A percentile compares a stretch with the other conserved stretches of the same genome.
phyloP scores from a whole-genome alignment of 2,888 invertebrate species.

The Drosophila nigritarsus region DNA sequence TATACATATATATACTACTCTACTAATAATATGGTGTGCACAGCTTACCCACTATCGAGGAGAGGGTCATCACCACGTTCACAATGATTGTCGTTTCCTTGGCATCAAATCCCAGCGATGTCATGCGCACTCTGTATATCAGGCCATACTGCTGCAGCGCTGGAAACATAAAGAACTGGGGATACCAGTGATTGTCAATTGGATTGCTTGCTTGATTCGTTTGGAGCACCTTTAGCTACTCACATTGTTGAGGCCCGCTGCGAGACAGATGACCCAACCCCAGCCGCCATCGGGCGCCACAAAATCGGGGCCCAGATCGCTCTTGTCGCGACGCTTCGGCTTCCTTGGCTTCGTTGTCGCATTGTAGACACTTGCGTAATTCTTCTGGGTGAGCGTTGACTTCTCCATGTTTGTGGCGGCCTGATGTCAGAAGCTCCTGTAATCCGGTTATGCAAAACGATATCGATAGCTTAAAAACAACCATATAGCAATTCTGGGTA shows the following conservation, averaged over 20 bases:
- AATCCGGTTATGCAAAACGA: background rate
- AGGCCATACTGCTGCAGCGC: conserved; percentile 90
- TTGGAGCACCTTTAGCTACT: conserved; percentile 80
- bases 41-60: conserved; percentile 88
- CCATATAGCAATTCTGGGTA: background rate
- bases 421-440: background rate
- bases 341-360: conserved; percentile 83
- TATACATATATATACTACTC: background rate
- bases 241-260: conserved; percentile 90
- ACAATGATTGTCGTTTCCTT: conserved; percentile 90
- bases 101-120: conserved; percentile 87
- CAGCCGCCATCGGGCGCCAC: conserved; percentile 91
- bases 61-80: conserved; percentile 89
- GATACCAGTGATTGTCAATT: background rate
- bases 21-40: background rate
- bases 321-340: conserved; percentile 84
- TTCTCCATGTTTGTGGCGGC: conserved; percentile 58
- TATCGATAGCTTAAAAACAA: background rate
- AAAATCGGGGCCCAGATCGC: conserved; percentile 86
- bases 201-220: too few species aligned
- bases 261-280: conserved; percentile 90
- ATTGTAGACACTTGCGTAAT: conserved; percentile 77
- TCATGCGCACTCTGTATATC: conserved; percentile 88
- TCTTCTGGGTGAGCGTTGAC: conserved; percentile 71
- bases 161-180: conserved; percentile 88